Base-by-base conservation (phyloP, 2,797 vertebrate species). In the Sebastolobus altivelis region DNA sequence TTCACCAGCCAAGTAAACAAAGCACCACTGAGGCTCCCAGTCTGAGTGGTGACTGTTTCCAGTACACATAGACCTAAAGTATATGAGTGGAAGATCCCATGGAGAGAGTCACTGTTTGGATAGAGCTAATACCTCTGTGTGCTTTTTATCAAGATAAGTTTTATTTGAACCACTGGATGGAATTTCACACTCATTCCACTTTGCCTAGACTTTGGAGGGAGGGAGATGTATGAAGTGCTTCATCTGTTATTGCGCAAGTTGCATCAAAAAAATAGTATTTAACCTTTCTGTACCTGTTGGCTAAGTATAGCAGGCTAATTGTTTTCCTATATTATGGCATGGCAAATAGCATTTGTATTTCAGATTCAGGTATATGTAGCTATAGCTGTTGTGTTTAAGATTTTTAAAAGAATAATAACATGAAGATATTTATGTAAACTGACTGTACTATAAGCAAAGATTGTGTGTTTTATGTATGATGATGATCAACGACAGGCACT, bases 321-420 rank as follows among this genome's bases (percentile, higher is more conserved):
- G 98, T 99, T 99, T 99, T 98, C 98, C 97, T 99, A 98, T 98
- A 97, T 97, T 98, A 98, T 97, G 98, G 98, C 98, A 99, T 99
- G 98, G 97, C 97, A 97, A 96, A 98, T 99, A 99, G 98, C 98
- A 97, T 99, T 98, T 98, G 97, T 99, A 98, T 98, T 96, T 95
- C 95, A 95, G 94, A 96, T 96, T 99, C 98, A 98, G 98, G 98
- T 99, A 98, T 98, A 97, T 96, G 96, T 96, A 96, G 95, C 94
- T 95, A 94, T 97, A 99, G 97, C 97, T 99, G 98, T 99, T 98
- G 98, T 99, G 98, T 99, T 99, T 97, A 97, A 98, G 97, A 97
- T 97, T 96, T 95, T 93, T 93, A 97, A 97, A 93, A 94, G 91
- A 95, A 94, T 93, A 95, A 94, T 94, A 93, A 96, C 97, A 97